Percentiles rank a stretch among this genome's conserved stretches.
These are phyloP conservation scores for Epinephelus malabaricus DNA, from an alignment of 2,797 vertebrate genomes.

Conservation along the genomic window DNA sequence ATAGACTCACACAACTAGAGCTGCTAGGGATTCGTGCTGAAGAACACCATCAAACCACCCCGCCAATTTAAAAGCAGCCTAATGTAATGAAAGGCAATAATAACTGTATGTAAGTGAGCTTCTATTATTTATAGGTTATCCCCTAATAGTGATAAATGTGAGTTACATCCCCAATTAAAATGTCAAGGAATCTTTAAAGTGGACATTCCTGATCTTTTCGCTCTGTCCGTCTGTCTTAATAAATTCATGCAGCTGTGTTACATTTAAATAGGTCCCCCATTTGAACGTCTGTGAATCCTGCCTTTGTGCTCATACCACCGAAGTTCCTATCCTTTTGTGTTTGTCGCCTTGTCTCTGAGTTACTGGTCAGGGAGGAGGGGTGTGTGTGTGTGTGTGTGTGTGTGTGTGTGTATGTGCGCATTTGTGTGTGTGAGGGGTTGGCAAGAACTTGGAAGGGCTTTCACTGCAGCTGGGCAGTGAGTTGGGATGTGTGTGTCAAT, in stretches of 20 bases:
- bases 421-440: conserved; percentile 18
- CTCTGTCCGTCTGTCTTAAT: conserved; percentile 70
- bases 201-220: not conserved
- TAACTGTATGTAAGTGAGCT: not conserved
- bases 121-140: not conserved
- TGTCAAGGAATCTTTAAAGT: conserved; percentile 62
- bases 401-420: not conserved
- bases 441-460: conserved; percentile 71
- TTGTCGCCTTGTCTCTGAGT: conserved; percentile 38
- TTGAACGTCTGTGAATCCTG: conserved; percentile 75
- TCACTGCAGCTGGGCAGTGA: conserved; percentile 77
- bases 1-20: not conserved
- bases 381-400: not conserved
- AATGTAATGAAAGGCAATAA: not conserved
- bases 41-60: not conserved
- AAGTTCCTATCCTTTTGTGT: conserved; percentile 70
- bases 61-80: not conserved
- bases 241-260: conserved; percentile 79
- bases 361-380: conserved; percentile 39
- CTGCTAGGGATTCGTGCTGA: not conserved
- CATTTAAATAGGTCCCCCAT: conserved; percentile 75
- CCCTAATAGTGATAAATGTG: conserved; percentile 50
- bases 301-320: conserved; percentile 75
- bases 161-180: conserved; percentile 58
- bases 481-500: conserved; percentile 22